Evolutionary conservation across 2,888 invertebrate genomes (phyloP).

Genomic region (Malthinus flaveolus): DNA sequence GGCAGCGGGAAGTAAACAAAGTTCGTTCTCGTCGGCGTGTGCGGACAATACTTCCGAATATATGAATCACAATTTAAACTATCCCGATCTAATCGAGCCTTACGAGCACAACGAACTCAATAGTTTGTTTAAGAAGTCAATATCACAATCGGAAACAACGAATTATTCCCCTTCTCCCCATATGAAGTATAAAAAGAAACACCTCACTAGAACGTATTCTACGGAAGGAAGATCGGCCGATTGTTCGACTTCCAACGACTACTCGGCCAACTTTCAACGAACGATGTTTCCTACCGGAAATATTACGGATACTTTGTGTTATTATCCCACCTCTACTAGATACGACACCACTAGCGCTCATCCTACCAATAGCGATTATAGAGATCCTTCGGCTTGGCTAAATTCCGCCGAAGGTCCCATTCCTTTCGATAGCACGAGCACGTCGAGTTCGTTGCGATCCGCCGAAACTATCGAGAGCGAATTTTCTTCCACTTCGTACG

Average conservation of each 20-base stretch:
- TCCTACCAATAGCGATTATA: slow-evolving; percentile 59
- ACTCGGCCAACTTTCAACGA: slow-evolving; percentile 67
- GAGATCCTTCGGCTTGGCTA: slow-evolving; percentile 60
- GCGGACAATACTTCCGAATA: slow-evolving; percentile 68
- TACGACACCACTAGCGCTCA: slow-evolving; percentile 61
- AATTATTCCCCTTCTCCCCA: slow-evolving; percentile 51
- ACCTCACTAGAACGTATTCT: slow-evolving; percentile 62
- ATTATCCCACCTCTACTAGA: slow-evolving; percentile 74
- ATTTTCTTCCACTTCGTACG: slow-evolving; percentile 54
- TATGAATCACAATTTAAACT: slow-evolving; percentile 63
- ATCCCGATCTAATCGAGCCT: slow-evolving; percentile 70
- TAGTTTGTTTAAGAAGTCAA: slow-evolving; percentile 55
- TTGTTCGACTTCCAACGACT: slow-evolving; percentile 65
- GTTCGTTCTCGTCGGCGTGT: slow-evolving; percentile 74
- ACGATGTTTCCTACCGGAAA: slow-evolving; percentile 72
- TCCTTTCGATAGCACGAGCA: slow-evolving; percentile 58
- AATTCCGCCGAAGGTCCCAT: slow-evolving; percentile 54
- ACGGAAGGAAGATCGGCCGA: slow-evolving; percentile 56
- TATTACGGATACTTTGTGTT: slow-evolving; percentile 79
- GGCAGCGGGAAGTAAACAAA: slow-evolving; percentile 70
- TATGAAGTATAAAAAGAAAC: slow-evolving; percentile 43
- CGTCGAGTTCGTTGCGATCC: slow-evolving; percentile 66
- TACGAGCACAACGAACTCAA: slow-evolving; percentile 57
- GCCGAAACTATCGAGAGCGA: slow-evolving; percentile 60
- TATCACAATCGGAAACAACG: slow-evolving; percentile 60